These are phyloP conservation scores for Perdita meconis DNA, from an alignment of 2,888 invertebrate species.

Conservation along the genomic window DNA sequence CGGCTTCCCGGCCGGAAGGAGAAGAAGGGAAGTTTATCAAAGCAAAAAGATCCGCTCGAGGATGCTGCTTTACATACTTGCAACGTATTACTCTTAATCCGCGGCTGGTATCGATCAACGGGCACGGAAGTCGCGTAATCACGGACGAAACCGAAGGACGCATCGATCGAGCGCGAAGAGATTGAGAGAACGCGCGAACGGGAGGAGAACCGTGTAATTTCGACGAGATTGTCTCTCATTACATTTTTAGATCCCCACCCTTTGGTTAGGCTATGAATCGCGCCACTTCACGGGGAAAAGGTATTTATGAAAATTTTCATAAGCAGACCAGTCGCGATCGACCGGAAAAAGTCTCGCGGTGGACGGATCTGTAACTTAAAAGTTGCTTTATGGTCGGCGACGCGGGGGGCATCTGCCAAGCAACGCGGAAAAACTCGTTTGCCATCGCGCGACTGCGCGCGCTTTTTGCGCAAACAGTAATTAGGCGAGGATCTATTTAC, in stretches of 20 bases:
- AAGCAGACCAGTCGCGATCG: slow-evolving; percentile 16
- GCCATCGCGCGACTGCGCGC: too few species aligned
- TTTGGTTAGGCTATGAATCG: too few species aligned
- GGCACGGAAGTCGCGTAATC: slow-evolving; percentile 31
- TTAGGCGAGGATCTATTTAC: too few species aligned
- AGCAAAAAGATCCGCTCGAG: not conserved
- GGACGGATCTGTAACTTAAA: not conserved
- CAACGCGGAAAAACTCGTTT: too few species aligned
- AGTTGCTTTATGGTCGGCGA: too few species aligned
- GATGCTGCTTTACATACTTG: slow-evolving; percentile 10
- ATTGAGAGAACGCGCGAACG: slow-evolving; percentile 20
- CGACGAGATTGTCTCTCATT: slow-evolving; percentile 38
- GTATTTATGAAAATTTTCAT: slow-evolving; percentile 43
- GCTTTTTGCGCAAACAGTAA: too few species aligned
- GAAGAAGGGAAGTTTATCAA: not conserved
- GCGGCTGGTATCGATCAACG: slow-evolving; percentile 16
- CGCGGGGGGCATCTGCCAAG: too few species aligned
- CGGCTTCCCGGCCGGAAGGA: not conserved
- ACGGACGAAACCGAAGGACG: not conserved
- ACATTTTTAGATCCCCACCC: slow-evolving; percentile 22
- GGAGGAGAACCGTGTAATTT: slow-evolving; percentile 34
- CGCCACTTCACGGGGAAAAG: slow-evolving; percentile 11
- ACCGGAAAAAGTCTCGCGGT: not conserved
- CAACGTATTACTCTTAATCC: slow-evolving; percentile 21
- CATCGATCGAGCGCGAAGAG: slow-evolving; percentile 34